Evolutionary conservation across 2,888 invertebrate genomes (phyloP).

Genomic region (Ethmia dodecea): DNA sequence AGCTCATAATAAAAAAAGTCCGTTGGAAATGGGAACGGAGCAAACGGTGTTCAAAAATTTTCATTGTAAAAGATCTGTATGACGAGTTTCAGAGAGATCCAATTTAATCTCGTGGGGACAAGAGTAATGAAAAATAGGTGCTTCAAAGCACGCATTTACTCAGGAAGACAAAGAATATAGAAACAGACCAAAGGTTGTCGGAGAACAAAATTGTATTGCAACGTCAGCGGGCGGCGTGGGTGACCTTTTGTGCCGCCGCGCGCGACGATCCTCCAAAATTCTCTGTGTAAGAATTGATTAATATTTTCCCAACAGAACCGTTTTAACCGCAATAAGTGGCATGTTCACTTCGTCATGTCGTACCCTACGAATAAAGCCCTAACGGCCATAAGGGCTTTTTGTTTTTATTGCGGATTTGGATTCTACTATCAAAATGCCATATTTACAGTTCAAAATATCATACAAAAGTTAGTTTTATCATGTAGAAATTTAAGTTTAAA

Average conservation of each 20-base stretch:
- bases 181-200: slow-evolving; percentile 19
- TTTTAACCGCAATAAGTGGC: slow-evolving; percentile 49
- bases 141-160: slow-evolving; percentile 60
- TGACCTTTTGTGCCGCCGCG: slow-evolving; percentile 53
- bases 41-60: too few species aligned
- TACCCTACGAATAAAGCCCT: too few species aligned
- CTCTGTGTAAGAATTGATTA: slow-evolving; percentile 67
- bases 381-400: too few species aligned
- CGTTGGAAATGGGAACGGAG: too few species aligned
- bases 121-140: slow-evolving; percentile 51
- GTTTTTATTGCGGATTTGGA: too few species aligned
- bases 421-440: too few species aligned
- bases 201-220: slow-evolving; percentile 57
- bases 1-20: too few species aligned
- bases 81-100: slow-evolving; percentile 30
- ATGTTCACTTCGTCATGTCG: slow-evolving; percentile 42
- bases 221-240: slow-evolving; percentile 44
- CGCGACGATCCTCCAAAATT: slow-evolving; percentile 51
- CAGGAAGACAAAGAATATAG: slow-evolving; percentile 44
- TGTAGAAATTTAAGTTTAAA: too few species aligned
- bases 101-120: slow-evolving; percentile 38
- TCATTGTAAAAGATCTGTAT: too few species aligned
- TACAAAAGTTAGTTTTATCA: too few species aligned
- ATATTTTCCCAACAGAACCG: slow-evolving; percentile 47
- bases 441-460: too few species aligned